Conservation (phyloP, 23 tunicate genomes). For the Corella eumyota region DNA sequence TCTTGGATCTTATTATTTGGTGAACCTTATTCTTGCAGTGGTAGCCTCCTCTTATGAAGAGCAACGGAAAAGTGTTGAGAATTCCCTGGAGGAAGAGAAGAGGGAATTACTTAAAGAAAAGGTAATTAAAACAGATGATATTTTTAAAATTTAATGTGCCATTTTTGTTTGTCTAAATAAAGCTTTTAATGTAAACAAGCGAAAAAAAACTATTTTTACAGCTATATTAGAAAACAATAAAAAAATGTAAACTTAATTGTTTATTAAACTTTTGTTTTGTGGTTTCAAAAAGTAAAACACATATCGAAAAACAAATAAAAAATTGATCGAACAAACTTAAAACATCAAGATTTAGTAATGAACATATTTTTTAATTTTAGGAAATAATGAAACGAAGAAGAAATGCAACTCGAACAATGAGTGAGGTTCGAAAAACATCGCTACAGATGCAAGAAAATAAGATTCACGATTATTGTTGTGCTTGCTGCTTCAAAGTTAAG, state of each 20-base stretch:
- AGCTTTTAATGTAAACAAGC: not conserved
- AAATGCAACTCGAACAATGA: slow-evolving; percentile 30
- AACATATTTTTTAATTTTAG: not conserved
- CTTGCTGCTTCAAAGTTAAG: slow-evolving; percentile 4
- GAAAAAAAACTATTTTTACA: too few species aligned
- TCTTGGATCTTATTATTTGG: slow-evolving; percentile 76
- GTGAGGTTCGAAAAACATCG: not conserved
- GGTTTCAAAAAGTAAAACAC: not conserved
- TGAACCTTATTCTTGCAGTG: slow-evolving; percentile 81
- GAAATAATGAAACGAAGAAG: slow-evolving; percentile 33
- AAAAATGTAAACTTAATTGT: too few species aligned
- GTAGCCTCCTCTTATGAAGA: slow-evolving; percentile 87
- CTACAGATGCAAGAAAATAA: not conserved
- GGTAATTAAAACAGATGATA: slow-evolving; percentile 4
- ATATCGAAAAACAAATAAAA: too few species aligned
- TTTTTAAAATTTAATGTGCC: not conserved
- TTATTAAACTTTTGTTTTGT: not conserved
- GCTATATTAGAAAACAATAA: slow-evolving; percentile 3
- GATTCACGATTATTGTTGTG: slow-evolving; percentile 5
- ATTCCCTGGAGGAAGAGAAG: slow-evolving; percentile 72
- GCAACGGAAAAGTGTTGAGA: slow-evolving; percentile 59
- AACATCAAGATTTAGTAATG: too few species aligned
- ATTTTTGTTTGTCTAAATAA: not conserved
- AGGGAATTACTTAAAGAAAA: slow-evolving; percentile 46
- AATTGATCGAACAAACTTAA: too few species aligned